Conservation (phyloP, 2,797 vertebrate species). For the Gymnoscopelus braueri region DNA sequence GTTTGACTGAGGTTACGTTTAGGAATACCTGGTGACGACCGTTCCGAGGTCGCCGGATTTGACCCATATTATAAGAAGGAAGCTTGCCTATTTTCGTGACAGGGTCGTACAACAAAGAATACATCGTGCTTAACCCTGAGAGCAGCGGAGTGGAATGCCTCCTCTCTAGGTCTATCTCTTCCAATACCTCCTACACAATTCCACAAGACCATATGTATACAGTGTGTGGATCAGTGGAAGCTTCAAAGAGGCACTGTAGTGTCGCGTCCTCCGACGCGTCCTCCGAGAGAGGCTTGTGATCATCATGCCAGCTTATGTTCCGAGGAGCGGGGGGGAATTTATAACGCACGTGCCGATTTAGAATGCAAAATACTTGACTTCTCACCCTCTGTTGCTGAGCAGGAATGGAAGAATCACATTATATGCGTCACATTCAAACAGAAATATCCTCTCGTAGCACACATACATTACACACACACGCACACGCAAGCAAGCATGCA, state of each 20-base stretch:
- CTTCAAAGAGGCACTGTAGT: background rate
- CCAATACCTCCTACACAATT: too few species aligned
- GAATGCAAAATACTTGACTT: background rate
- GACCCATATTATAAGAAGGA: too few species aligned
- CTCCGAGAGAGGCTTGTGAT: background rate
- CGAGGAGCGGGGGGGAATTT: background rate
- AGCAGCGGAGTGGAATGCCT: too few species aligned
- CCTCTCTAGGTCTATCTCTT: too few species aligned
- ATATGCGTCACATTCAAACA: background rate
- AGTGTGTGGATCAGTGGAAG: background rate
- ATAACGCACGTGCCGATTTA: background rate
- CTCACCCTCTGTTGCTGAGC: slow-evolving; percentile 5
- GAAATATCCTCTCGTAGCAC: background rate
- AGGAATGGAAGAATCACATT: background rate
- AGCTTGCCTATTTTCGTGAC: too few species aligned
- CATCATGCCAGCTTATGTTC: slow-evolving; percentile 1
- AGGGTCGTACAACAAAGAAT: too few species aligned
- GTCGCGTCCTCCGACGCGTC: background rate
- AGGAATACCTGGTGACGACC: too few species aligned
- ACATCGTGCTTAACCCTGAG: too few species aligned
- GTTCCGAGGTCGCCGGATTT: too few species aligned
- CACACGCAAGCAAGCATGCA: too few species aligned
- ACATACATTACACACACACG: background rate
- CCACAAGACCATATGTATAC: background rate
- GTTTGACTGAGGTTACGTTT: too few species aligned